A percentile compares a stretch with the other conserved stretches of the same genome.
Conservation (phyloP, 2,113 vertebrate genomes). For the Catharus fuscescens region DNA sequence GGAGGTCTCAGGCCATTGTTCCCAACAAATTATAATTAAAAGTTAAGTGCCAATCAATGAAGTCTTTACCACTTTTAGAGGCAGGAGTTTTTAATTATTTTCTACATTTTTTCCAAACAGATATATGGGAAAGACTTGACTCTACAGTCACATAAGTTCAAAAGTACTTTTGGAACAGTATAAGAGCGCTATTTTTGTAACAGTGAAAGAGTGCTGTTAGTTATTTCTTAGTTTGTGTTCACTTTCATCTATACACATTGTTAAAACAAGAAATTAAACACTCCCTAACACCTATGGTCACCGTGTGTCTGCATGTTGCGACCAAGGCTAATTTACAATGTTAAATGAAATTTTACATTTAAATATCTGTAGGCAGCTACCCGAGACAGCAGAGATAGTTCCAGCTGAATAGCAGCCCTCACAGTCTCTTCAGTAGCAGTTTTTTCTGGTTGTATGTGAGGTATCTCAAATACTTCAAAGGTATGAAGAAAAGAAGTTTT, state of each 20-base stretch:
- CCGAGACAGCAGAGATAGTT: background rate
- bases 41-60: background rate
- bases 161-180: background rate
- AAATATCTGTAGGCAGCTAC: background rate
- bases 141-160: background rate
- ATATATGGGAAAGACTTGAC: background rate
- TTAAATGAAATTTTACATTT: background rate
- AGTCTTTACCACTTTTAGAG: background rate
- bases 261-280: background rate
- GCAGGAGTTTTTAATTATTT: background rate
- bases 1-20: constrained; percentile 44
- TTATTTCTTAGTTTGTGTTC: background rate
- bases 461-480: background rate
- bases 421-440: background rate
- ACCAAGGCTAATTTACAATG: background rate
- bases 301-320: background rate
- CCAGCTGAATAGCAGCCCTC: background rate
- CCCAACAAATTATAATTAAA: constrained; percentile 10
- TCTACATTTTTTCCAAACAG: background rate
- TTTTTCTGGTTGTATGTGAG: background rate
- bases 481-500: background rate
- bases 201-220: background rate
- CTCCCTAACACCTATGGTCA: background rate
- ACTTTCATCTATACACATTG: background rate
- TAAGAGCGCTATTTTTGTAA: background rate